Evolutionary conservation across 2,888 invertebrate genomes (phyloP).

Genomic region (Agriopis marginaria): DNA sequence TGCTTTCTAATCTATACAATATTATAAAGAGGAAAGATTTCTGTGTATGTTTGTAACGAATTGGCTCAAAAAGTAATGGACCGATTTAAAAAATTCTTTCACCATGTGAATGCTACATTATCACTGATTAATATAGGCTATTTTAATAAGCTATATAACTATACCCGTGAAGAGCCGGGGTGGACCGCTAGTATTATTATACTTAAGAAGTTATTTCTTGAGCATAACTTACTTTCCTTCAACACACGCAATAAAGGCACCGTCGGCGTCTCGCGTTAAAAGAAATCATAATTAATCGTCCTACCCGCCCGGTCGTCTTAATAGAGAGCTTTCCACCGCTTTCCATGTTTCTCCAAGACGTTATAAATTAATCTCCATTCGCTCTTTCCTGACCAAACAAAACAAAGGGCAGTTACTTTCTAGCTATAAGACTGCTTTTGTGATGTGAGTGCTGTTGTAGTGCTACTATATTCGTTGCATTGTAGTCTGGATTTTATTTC

Average conservation of each 20-base stretch:
- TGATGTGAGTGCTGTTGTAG: conserved; percentile 25
- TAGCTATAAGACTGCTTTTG: conserved; percentile 44
- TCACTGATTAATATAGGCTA: too few relatives aligned
- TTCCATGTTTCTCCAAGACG: conserved; percentile 80
- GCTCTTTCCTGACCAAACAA: conserved; percentile 67
- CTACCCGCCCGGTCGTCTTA: conserved; percentile 75
- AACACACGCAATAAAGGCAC: conserved; percentile 60
- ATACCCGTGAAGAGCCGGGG: too few relatives aligned
- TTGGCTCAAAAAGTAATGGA: too few relatives aligned
- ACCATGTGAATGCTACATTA: too few relatives aligned
- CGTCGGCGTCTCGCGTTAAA: conserved; percentile 73
- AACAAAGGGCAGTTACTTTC: conserved; percentile 71
- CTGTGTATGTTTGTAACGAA: too few relatives aligned
- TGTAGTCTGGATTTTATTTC: not conserved
- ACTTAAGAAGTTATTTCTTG: conserved; percentile 10
- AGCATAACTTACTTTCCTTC: conserved; percentile 48
- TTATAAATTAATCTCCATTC: conserved; percentile 85
- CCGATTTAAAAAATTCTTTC: too few relatives aligned
- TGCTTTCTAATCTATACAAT: too few relatives aligned
- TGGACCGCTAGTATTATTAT: too few relatives aligned
- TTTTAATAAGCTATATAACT: too few relatives aligned
- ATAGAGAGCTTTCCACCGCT: conserved; percentile 76
- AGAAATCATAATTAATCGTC: conserved; percentile 85
- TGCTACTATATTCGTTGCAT: not conserved
- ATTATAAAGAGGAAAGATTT: too few relatives aligned